Evolutionary conservation across 2,888 invertebrate species (phyloP), one percentile per base, ranked within the genome.

Genomic region (Zele albiditarsus): DNA sequence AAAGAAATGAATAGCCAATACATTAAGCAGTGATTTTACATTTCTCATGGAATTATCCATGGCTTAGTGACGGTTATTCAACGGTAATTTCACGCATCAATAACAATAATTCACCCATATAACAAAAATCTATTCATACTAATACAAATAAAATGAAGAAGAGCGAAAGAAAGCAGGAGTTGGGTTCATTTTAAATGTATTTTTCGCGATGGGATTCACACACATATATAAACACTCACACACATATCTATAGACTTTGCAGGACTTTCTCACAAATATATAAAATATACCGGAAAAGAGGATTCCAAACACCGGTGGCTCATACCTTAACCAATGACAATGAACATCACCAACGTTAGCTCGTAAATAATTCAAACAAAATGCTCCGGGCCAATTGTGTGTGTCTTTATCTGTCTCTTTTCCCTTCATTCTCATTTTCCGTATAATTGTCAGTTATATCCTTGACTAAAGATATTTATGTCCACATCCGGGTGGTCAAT

Each of bases 401-500:
- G 20, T 53, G 23, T 53, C 8, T 10, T 53, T 10, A n/a, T 53
- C 38, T 38, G 38, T 38, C 20, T 10, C 53, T 53, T 53, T 8
- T 8, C 6, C 20, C 53, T 53, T 20, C 20, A 20, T 53, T 53
- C 4, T 53, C 20, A 53, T 62, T 71, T 71, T 46, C 62, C 62
- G 31, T 71, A 46, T 60, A 71, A 71, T 71, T 71, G 70, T 71
- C 70, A 71, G 70, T 46, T 53, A 33, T 53, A 62, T 62, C 23
- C 60, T 46, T 62, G 46, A 62, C 70, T 49, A 75, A 65, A 46
- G 73, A 73, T 78, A 83, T 83, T 83, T 83, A 83, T 83, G 82
- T 80, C 79, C 53, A 38, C 71, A 42, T 79, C 80, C 79, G 82
- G 81, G 81, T 83, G 82, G 82, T 72, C 82, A 62, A 53, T 53